Conservation (phyloP, 92 coral and sea anemone species). For the Actinernus sp. region DNA sequence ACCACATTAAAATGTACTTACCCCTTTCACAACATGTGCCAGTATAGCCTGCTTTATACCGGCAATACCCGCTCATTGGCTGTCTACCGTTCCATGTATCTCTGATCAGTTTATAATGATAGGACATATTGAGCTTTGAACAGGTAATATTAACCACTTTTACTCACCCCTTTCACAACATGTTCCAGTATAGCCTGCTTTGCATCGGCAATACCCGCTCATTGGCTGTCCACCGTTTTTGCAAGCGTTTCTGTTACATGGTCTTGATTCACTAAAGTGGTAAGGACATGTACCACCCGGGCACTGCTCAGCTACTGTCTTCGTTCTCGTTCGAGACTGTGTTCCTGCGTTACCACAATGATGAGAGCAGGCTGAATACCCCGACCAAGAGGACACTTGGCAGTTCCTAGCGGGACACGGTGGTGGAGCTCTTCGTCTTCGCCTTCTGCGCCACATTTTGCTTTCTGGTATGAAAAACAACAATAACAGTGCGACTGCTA, state of each 20-base stretch:
- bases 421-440: constrained; percentile 72
- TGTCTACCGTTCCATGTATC: no score
- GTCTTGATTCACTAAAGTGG: constrained; percentile 44
- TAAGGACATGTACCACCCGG: constrained; percentile 70
- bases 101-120: no score
- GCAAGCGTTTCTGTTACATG: constrained; percentile 65
- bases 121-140: no score
- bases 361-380: constrained; percentile 72
- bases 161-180: constrained; percentile 78
- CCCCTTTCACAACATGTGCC: no score
- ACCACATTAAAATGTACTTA: no score
- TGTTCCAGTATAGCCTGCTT: constrained; percentile 64
- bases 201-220: constrained; percentile 49
- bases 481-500: no score
- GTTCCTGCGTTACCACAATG: constrained; percentile 82
- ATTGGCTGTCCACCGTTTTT: constrained; percentile 65
- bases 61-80: no score
- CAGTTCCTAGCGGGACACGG: constrained; percentile 65
- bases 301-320: constrained; percentile 42
- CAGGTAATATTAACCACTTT: no score
- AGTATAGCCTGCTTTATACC: no score
- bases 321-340: constrained; percentile 59
- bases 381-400: constrained; percentile 44
- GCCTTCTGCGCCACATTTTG: constrained; percentile 66
- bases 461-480: no score